Evolutionary conservation across 2,888 invertebrate species (phyloP), one percentile per base, ranked within the genome.

Genomic region (Dynastes tityus): DNA sequence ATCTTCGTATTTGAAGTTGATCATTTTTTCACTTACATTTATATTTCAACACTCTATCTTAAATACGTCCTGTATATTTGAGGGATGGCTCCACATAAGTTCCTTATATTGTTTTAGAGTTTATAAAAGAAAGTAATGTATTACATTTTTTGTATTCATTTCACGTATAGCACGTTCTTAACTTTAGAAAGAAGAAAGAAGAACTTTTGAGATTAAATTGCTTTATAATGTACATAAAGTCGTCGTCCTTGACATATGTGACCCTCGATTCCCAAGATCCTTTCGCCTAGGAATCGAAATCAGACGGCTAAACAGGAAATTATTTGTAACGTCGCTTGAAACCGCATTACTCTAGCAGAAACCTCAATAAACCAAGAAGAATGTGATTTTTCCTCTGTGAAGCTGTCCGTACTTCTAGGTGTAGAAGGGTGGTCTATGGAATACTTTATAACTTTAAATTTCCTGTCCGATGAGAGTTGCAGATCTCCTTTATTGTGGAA

Each of bases 261-360:
- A 61, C 61, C 61, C 73, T 63, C 45, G 73, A 45, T 61, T 61
- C 45, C 29, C 29, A 27, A 49, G 6, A 13, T 29, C 45, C 45
- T 45, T 61, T 45, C 45, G 45, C 61, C 45, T 11, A 27, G 45
- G 73, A 45, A 58, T 61, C 61, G 73, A 63, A 61, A 61, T 27
- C 61, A 45, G 73, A 74, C 73, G 73, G 61, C 73, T 74, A 74
- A 74, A 63, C 73, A 74, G 73, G 73, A 74, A 74, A 74, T 74
- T 74, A 61, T 74, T 74, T 74, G 73, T 63, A 45, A 74, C 73
- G 63, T 74, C 73, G 73, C 45, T 16, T 74, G 73, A 61, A 63
- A 74, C 73, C 61, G 45, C 61, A 74, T 61, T 74, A 74, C 73
- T 49, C 61, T 63, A 63, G 45, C 73, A 61, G 45, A 61, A 49